phyloP scores from a whole-genome alignment of 2,797 vertebrate species.

The Syngnathus rostellatus region DNA sequence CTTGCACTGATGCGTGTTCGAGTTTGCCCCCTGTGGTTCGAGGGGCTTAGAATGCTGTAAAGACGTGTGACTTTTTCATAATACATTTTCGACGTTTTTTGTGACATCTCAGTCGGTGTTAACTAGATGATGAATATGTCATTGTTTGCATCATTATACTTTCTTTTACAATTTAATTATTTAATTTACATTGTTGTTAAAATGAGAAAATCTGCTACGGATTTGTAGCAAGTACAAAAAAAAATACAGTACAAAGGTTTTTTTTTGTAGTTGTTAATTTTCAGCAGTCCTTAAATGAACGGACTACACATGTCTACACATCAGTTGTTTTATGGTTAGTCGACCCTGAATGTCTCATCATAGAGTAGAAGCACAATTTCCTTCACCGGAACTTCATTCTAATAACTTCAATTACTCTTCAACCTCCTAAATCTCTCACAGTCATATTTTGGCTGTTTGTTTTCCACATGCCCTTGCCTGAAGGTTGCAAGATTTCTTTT shows the following conservation, averaged over 20 bases:
- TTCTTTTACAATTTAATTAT: neutral
- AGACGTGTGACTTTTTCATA: too few species aligned
- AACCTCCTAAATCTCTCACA: neutral
- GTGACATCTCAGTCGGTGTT: too few species aligned
- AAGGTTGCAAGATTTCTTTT: neutral
- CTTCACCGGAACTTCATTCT: neutral
- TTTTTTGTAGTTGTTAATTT: too few species aligned
- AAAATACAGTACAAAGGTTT: too few species aligned
- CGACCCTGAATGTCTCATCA: neutral
- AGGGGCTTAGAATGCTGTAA: too few species aligned
- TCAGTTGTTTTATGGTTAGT: neutral
- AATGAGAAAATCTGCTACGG: neutral
- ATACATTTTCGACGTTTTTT: too few species aligned
- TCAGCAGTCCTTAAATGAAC: too few species aligned
- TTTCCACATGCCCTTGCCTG: neutral
- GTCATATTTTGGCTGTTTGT: neutral
- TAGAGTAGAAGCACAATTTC: neutral
- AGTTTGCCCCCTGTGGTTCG: too few species aligned
- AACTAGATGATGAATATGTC: too few species aligned
- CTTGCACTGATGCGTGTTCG: neutral
- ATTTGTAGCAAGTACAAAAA: too few species aligned
- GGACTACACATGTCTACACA: too few species aligned
- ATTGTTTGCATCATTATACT: neutral
- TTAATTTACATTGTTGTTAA: neutral
- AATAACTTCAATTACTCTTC: neutral